phyloP scores from a whole-genome alignment of 2,113 vertebrate species.

The Sciurus niger region DNA sequence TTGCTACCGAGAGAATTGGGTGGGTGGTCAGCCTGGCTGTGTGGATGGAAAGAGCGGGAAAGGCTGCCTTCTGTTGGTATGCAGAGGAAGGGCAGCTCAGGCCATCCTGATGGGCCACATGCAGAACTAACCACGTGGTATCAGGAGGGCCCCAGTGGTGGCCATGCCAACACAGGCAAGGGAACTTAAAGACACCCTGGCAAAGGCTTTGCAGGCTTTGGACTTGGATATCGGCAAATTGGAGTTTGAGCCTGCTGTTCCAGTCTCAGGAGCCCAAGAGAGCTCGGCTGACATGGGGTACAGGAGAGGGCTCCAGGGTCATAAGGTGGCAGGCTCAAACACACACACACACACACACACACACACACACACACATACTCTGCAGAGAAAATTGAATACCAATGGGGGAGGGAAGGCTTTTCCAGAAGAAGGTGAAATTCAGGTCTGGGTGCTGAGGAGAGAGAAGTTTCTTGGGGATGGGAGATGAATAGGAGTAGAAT shows the following conservation, averaged over 20 bases:
- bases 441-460: not conserved
- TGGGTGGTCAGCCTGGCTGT: not conserved
- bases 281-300: not conserved
- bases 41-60: not conserved
- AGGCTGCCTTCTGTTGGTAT: not conserved
- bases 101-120: not conserved
- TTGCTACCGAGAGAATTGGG: not conserved
- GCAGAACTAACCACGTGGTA: too few relatives aligned
- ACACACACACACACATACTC: not conserved
- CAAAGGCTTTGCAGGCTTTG: not conserved
- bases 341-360: not conserved
- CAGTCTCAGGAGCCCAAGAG: not conserved
- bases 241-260: not conserved
- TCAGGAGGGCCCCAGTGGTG: not conserved
- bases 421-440: not conserved
- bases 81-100: not conserved
- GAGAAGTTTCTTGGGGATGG: not conserved
- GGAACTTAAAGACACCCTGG: not conserved
- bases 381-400: slow-evolving; percentile 10
- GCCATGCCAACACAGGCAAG: not conserved
- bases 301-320: not conserved
- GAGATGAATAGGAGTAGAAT: not conserved
- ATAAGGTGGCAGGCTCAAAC: not conserved
- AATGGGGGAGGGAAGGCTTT: not conserved
- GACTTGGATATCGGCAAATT: not conserved